Evolutionary conservation across 35 echinoderm and acorn worm genomes (phyloP), one percentile per base, ranked within the genome.

Genomic region (Apostichopus japonicus): DNA sequence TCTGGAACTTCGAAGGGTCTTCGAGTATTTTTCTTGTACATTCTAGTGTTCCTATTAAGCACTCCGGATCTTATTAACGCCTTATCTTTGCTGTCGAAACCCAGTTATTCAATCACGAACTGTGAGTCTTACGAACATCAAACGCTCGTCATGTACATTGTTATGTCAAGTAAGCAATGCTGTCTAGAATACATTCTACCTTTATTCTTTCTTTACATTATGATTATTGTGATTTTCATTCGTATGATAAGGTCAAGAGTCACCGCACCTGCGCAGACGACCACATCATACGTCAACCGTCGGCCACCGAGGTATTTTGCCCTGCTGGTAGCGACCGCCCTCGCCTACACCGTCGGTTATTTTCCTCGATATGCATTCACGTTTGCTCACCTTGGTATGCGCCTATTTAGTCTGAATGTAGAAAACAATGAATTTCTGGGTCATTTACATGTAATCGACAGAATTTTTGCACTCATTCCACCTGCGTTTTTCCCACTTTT

Each of bases 271-370:
- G 19, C 25, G 16, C 16, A 11, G 56, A 6, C 13, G 24, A 89
- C 16, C 17, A 71, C 14, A 15, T 27, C 86, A 1, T 67, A 17
- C 15, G 44, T 24, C 23, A 54, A 61, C 55, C 23, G 63, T 24
- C 86, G 44, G 21, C 86, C 44, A 17, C 86, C 86, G 24, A 89
- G 63, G n/a, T 52, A 89, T 54, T 89, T 89, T 67, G 86, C 62
- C 23, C 22, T 89, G 61, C 5, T 89, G 1, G 27, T 52, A 27
- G 86, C 86, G 10, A 11, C 51, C 6, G 63, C 33, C 23, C 16
- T 63, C 62, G 67, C 86, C 19, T 89, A 89, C 27, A 65, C 86
- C 13, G 59, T 89, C 8, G 86, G 86, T 6, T 73, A 89, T 27
- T 89, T 89, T 15, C 86, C 86, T 5, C 21, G 51, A 10, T 89